Base-by-base conservation (phyloP, 1,140 invertebrate species). In the Eurytemora carolleeae region DNA sequence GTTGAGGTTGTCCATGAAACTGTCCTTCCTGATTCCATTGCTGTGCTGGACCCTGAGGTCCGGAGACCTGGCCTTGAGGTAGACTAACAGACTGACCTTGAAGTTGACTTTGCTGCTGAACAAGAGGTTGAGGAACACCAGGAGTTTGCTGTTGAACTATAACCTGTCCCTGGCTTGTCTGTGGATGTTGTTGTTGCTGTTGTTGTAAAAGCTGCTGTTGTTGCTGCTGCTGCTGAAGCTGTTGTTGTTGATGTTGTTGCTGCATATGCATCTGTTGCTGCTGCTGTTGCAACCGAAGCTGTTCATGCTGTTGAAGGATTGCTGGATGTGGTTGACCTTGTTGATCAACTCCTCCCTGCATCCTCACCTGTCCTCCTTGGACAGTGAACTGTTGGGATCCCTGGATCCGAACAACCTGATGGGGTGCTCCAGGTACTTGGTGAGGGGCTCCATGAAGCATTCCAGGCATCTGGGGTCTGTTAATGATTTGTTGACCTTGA, bases 121-220 rank as follows among this genome's bases (percentile, higher is more conserved):
- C 3, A 16, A 55, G 3, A 7, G 18, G 20, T 58, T 58, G 57
- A 59, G 52, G 52, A n/a, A 18, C 12, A 15, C 21, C 18, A 55
- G 22, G 12, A 53, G 18, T 53, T 24, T 58, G 57, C 16, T 16
- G 20, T 21, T 12, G 16, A 24, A 24, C 20, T 7, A 12, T 19
- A 17, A 15, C 12, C 25, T 59, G 58, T 18, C 18, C 17, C 24
- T 31, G 18, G 12, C 7, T 22, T 2, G 3, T 24, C 18, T 3
- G 7, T 31, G 12, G 58, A n/a, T 53, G 59, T 54, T 61, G 59
- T 20, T 2, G 59, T 53, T 56, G 44, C n/a, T 17, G 17, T n/a
- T 59, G 20, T 20, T 31, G 58, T 52, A 22, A 52, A 21, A 16
- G 22, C 22, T 17, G 58, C 17, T 53, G 24, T 24, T 59, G 58